These are phyloP conservation scores for Erythrocebus patas DNA, from an alignment of 2,113 vertebrate species.

Conservation along the genomic window DNA sequence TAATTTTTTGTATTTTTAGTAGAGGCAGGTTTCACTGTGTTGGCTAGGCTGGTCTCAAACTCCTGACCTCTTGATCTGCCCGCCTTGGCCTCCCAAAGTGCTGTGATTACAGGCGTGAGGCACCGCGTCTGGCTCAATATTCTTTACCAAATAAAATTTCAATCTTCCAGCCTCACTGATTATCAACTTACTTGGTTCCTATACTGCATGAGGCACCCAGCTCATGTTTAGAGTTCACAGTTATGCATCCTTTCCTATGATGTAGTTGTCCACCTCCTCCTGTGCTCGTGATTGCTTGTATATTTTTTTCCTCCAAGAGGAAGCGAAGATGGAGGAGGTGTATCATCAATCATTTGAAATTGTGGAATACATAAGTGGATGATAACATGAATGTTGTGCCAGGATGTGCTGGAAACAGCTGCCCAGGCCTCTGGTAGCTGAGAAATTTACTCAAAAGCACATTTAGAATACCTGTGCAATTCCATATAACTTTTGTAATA, in stretches of 20 bases:
- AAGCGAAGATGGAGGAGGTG: background rate
- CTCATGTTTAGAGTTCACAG: background rate
- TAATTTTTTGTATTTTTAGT: no score
- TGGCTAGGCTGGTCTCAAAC: no score
- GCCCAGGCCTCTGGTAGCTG: background rate
- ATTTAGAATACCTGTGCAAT: background rate
- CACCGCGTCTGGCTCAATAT: background rate
- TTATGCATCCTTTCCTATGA: background rate
- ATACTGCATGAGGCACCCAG: background rate
- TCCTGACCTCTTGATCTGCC: no score
- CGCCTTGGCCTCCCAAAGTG: no score
- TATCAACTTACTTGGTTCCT: background rate
- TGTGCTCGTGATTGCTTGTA: background rate
- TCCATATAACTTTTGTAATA: background rate
- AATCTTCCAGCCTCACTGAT: background rate
- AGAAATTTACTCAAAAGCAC: background rate
- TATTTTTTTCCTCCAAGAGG: background rate
- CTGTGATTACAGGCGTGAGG: no score
- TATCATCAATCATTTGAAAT: background rate
- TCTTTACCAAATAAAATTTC: background rate
- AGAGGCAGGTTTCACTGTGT: no score
- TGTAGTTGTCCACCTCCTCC: background rate
- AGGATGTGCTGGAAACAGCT: background rate
- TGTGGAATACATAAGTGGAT: background rate
- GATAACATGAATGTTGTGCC: background rate